Evolutionary conservation across 2,888 invertebrate genomes (phyloP).

Genomic region (Ctenicera cuprea): DNA sequence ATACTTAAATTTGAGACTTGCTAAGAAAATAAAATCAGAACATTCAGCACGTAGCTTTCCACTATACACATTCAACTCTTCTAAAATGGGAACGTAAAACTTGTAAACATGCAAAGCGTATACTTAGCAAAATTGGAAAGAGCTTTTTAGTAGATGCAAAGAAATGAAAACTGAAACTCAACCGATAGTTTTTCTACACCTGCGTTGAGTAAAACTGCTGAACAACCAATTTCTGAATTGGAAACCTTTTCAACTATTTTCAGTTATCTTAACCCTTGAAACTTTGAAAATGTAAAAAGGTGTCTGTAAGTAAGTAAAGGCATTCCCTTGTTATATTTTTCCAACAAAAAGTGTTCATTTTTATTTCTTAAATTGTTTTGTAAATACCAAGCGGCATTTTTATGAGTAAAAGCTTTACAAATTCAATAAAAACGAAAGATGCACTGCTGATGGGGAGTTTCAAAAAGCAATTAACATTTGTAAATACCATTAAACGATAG

Average conservation of each 20-base stretch:
- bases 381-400: neutral
- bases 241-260: constrained; percentile 29
- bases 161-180: neutral
- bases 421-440: neutral
- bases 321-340: neutral
- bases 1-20: neutral
- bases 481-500: neutral
- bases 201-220: constrained; percentile 32
- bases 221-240: constrained; percentile 22
- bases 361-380: neutral
- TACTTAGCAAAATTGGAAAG: constrained; percentile 58
- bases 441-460: neutral
- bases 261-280: neutral
- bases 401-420: neutral
- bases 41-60: constrained; percentile 13
- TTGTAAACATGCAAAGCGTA: constrained; percentile 57
- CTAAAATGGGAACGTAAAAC: constrained; percentile 45
- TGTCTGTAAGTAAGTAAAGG: neutral
- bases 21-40: constrained; percentile 1
- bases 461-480: constrained; percentile 7
- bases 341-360: neutral
- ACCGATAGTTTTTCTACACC: constrained; percentile 26
- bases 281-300: neutral
- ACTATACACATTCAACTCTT: constrained; percentile 10
- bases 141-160: constrained; percentile 49